Evolutionary conservation across 2,113 vertebrate genomes (phyloP).

Genomic region (Pteruthius melanotis): DNA sequence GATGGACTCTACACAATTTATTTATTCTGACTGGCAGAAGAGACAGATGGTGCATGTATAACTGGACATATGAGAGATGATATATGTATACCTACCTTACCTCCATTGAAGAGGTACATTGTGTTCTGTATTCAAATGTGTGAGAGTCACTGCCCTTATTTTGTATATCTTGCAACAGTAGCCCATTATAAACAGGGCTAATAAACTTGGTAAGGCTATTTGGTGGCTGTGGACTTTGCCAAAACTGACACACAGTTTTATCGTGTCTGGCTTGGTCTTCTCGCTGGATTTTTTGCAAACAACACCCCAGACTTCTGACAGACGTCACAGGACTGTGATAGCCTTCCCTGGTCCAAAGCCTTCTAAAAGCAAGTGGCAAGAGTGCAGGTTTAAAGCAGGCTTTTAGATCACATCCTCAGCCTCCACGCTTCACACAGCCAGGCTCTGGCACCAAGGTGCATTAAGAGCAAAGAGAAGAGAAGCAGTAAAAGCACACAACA

Average conservation of each 20-base stretch:
- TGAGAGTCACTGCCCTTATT: neutral
- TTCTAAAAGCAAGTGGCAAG: neutral
- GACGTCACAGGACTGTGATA: neutral
- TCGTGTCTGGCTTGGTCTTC: neutral
- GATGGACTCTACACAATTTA: neutral
- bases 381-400: neutral
- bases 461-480: neutral
- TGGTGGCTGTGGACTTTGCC: neutral
- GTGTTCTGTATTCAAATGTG: fast-evolving
- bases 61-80: neutral
- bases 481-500: neutral
- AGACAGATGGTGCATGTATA: neutral
- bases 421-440: neutral
- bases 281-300: neutral
- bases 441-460: neutral
- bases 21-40: neutral
- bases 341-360: neutral
- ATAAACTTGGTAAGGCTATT: neutral
- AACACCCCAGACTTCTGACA: neutral
- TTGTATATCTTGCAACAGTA: neutral
- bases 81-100: neutral
- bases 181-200: fast-evolving
- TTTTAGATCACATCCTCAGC: neutral
- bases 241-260: neutral
- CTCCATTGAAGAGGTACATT: neutral